phyloP scores from a whole-genome alignment of 1,140 invertebrate species.

The Drosophila subpulchrella region DNA sequence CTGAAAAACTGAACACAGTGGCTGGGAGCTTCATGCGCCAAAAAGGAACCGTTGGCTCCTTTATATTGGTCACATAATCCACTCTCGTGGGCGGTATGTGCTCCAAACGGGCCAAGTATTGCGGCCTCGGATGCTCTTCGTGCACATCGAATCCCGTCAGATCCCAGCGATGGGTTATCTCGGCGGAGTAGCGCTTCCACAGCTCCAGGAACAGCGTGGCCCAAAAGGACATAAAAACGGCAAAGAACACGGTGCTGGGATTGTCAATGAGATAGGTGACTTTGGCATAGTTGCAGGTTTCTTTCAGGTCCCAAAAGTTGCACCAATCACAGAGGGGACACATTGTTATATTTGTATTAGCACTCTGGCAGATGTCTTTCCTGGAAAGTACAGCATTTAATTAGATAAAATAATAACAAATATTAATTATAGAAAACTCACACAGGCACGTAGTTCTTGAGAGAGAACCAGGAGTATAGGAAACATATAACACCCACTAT shows the following conservation, averaged over 20 bases:
- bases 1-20: slow-evolving; percentile 92
- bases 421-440: slow-evolving; percentile 68
- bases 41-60: slow-evolving; percentile 94
- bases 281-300: slow-evolving; percentile 94
- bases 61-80: slow-evolving; percentile 89
- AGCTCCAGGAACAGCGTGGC: slow-evolving; percentile 95
- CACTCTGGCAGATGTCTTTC: slow-evolving; percentile 92
- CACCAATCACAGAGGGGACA: slow-evolving; percentile 95
- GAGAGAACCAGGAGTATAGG: slow-evolving; percentile 91
- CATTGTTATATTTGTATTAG: slow-evolving; percentile 87
- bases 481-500: slow-evolving; percentile 93
- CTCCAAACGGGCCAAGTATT: slow-evolving; percentile 90
- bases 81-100: slow-evolving; percentile 88
- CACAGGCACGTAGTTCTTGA: slow-evolving; percentile 90
- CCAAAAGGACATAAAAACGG: slow-evolving; percentile 99
- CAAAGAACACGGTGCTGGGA: slow-evolving; percentile 95
- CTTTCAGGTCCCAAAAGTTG: slow-evolving; percentile 94
- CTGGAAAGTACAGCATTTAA: slow-evolving; percentile 85
- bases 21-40: slow-evolving; percentile 94
- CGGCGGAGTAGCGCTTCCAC: slow-evolving; percentile 97
- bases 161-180: slow-evolving; percentile 96
- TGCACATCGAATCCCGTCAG: slow-evolving; percentile 93
- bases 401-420: not conserved
- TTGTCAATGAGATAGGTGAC: slow-evolving; percentile 98
- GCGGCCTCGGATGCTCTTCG: slow-evolving; percentile 94